Evolutionary conservation across 2,797 vertebrate genomes (phyloP), one percentile per base, ranked within the genome.

Genomic region (Poeciliopsis gracilis): DNA sequence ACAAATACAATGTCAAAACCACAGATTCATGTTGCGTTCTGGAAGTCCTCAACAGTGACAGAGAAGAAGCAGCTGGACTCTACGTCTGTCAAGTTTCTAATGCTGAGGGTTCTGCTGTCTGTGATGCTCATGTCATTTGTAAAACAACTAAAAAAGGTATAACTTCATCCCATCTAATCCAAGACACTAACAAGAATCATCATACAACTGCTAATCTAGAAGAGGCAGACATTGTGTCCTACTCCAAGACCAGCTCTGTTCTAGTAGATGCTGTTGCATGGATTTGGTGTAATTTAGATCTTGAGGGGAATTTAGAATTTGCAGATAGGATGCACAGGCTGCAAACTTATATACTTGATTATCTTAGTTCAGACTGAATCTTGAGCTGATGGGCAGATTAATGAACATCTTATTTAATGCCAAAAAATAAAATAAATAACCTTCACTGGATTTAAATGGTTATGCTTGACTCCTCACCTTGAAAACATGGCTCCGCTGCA

Each of bases 1-100:
- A 33, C 59, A 61, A 61, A 61, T 96, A 89, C 89, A 97, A 85
- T 78, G 89, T 98, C 72, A 95, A 95, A 69, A 97, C 96, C 72
- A 97, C 95, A 16, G 95, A 96, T 70, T 96, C 94, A 86, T 96
- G 94, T 0, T 89, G 91, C 2, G 0, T 82, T 43, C 67, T 95
- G 78, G 93, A 95, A 86, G 95, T 97, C 80, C 91, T 94, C 91
- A 91, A 96, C 88, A 84, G 96, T 91, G 91, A 91, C 83, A 86
- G 94, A 90, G 33, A 95, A 86, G 94, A 94, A 28, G 97, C 97
- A 71, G 93, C 96, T 57, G 97, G 97, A 61, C 92, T 95, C 79
- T 98, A 98, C 79, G 94, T 93, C 59, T 98, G 97, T 55, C 93
- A 96, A 81, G 92, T 98, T 75, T 95, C 96, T 91, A 97, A 98